These are phyloP conservation scores for Muschampia plurimacula DNA, from an alignment of 2,888 invertebrate species.

Conservation along the genomic window DNA sequence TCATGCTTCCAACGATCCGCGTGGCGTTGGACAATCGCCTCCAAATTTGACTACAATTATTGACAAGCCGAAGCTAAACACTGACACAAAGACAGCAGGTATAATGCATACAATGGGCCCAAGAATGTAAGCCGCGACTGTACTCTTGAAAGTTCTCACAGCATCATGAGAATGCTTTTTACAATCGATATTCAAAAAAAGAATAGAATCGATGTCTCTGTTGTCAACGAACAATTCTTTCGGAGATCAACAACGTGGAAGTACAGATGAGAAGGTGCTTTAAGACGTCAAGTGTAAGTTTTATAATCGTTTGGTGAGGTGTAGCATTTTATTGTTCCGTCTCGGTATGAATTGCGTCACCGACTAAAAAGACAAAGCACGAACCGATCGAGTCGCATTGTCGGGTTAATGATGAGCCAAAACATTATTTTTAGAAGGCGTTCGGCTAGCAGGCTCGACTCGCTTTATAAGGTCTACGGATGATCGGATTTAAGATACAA, in stretches of 20 bases:
- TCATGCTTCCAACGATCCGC: slow-evolving; percentile 56
- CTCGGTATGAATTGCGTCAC: slow-evolving; percentile 82
- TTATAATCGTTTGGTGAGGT: slow-evolving; percentile 48
- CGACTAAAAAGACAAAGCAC: slow-evolving; percentile 83
- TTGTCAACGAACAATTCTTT: slow-evolving; percentile 84
- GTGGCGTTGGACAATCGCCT: slow-evolving; percentile 53
- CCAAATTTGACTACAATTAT: slow-evolving; percentile 56
- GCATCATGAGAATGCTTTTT: slow-evolving; percentile 82
- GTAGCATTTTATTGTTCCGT: slow-evolving; percentile 72
- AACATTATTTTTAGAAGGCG: slow-evolving; percentile 79
- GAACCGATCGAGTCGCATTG: slow-evolving; percentile 74
- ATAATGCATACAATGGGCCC: slow-evolving; percentile 62
- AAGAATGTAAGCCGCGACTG: slow-evolving; percentile 75
- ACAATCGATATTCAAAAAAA: slow-evolving; percentile 85
- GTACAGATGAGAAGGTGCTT: slow-evolving; percentile 50
- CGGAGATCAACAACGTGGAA: slow-evolving; percentile 64
- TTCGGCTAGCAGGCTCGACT: slow-evolving; percentile 49
- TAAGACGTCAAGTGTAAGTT: slow-evolving; percentile 48
- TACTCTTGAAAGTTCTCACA: slow-evolving; percentile 80
- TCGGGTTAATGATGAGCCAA: slow-evolving; percentile 79
- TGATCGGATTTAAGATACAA: slow-evolving; percentile 64
- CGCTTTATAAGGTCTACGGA: slow-evolving; percentile 67
- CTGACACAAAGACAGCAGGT: slow-evolving; percentile 64
- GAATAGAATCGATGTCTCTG: slow-evolving; percentile 83
- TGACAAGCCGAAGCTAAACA: slow-evolving; percentile 56